Evolutionary conservation across 2,888 invertebrate species (phyloP).

Genomic region (Himalopsyche tibetana): DNA sequence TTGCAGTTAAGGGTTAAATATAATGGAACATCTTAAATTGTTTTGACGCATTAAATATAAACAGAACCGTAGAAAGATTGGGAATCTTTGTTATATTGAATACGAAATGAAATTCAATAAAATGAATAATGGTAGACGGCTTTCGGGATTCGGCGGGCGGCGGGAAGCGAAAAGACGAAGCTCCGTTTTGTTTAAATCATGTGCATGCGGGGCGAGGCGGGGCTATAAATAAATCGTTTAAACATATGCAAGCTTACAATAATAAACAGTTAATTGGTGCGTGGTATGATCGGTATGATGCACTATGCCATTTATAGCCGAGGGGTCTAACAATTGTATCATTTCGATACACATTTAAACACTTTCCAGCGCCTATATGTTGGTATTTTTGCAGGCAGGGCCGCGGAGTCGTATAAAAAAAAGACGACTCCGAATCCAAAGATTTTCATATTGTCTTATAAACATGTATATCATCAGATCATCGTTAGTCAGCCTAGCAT

Average conservation of each 20-base stretch:
- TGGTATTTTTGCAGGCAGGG: too few relatives aligned
- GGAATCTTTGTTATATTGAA: background rate
- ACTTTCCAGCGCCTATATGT: background rate
- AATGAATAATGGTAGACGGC: background rate
- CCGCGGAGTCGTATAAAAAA: too few relatives aligned
- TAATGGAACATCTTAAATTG: too few relatives aligned
- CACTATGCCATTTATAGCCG: background rate
- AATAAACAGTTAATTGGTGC: constrained; percentile 20
- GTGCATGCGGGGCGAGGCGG: background rate
- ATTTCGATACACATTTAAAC: constrained; percentile 11
- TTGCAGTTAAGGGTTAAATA: too few relatives aligned
- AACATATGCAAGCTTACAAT: constrained; percentile 16
- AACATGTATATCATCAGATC: too few relatives aligned
- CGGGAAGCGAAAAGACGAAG: background rate
- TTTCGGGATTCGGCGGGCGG: background rate
- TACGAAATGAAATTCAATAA: background rate
- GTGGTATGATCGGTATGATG: background rate
- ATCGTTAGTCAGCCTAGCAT: too few relatives aligned
- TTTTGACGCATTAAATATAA: too few relatives aligned
- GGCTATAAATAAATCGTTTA: constrained; percentile 8
- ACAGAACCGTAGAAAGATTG: too few relatives aligned
- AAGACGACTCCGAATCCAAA: too few relatives aligned
- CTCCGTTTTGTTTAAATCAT: constrained; percentile 25
- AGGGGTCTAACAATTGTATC: background rate
- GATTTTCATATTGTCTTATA: too few relatives aligned